Evolutionary conservation across 2,113 vertebrate species (phyloP).

Genomic region (Litocranius walleri): DNA sequence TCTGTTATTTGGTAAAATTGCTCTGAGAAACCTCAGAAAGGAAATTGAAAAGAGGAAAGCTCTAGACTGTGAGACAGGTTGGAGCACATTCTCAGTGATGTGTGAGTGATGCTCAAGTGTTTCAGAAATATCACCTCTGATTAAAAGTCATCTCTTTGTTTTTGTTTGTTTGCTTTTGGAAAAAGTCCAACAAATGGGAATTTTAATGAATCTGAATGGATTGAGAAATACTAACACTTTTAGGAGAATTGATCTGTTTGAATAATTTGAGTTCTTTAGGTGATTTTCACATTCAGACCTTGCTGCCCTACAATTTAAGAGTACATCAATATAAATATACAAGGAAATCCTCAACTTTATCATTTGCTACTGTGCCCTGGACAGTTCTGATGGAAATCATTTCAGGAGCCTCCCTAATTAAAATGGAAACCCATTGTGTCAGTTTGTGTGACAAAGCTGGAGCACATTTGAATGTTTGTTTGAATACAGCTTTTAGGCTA

Average conservation of each 20-base stretch:
- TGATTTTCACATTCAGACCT: not conserved
- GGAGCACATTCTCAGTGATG: not conserved
- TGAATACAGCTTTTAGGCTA: conserved; percentile 51
- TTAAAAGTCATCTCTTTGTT: not conserved
- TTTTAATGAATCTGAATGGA: not conserved
- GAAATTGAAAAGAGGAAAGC: not conserved
- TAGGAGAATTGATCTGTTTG: not conserved
- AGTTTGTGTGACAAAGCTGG: conserved; percentile 26
- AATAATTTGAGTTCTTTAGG: not conserved
- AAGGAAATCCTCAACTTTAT: not conserved
- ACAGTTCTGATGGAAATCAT: not conserved
- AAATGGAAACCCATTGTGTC: conserved; percentile 35
- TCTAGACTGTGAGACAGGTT: not conserved
- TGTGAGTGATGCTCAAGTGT: not conserved
- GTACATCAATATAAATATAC: not conserved
- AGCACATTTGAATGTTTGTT: not conserved
- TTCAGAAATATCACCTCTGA: not conserved
- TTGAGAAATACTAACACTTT: not conserved
- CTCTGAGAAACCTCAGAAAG: not conserved
- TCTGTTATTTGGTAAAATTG: not conserved
- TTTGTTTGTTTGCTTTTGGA: not conserved
- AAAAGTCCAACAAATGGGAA: not conserved
- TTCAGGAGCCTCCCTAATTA: conserved; percentile 57
- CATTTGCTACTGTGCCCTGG: not conserved
- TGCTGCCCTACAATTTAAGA: not conserved